A percentile compares a stretch with the other conserved stretches of the same genome.
These are phyloP conservation scores for Parus major DNA, from an alignment of 2,113 vertebrate genomes.

Conservation along the genomic window DNA sequence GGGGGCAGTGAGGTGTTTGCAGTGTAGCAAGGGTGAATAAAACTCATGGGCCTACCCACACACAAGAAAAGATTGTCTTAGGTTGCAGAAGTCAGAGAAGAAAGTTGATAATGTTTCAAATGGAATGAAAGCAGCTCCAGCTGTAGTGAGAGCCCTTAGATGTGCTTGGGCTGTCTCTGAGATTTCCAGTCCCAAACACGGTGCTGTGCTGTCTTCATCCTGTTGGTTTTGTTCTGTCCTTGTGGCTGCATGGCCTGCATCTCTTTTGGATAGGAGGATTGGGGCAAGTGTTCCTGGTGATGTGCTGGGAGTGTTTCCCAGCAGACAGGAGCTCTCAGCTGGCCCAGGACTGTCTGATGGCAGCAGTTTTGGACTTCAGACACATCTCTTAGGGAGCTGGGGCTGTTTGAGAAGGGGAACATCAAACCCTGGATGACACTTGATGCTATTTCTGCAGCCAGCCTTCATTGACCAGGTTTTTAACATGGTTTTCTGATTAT, in stretches of 20 bases:
- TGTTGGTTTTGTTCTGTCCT: neutral
- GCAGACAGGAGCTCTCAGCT: neutral
- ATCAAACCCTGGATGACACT: neutral
- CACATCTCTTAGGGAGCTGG: neutral
- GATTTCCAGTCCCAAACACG: fast-evolving
- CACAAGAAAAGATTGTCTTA: neutral
- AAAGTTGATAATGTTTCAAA: neutral
- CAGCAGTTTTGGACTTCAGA: neutral
- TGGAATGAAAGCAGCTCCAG: neutral
- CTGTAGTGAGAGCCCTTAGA: neutral
- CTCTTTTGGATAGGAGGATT: neutral
- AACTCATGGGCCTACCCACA: neutral
- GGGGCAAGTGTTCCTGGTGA: neutral
- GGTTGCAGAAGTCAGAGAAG: neutral
- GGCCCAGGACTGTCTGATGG: neutral
- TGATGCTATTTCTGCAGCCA: neutral
- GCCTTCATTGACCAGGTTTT: neutral
- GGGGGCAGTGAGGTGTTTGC: neutral
- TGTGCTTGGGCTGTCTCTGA: fast-evolving
- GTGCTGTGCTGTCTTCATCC: neutral
- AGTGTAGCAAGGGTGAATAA: neutral
- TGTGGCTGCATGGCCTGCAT: neutral
- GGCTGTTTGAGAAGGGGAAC: neutral
- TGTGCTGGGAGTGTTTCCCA: fast-evolving
- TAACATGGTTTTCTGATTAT: neutral